These are phyloP conservation scores for Myripristis jacobus DNA, from an alignment of 2,797 vertebrate species.

Conservation along the genomic window DNA sequence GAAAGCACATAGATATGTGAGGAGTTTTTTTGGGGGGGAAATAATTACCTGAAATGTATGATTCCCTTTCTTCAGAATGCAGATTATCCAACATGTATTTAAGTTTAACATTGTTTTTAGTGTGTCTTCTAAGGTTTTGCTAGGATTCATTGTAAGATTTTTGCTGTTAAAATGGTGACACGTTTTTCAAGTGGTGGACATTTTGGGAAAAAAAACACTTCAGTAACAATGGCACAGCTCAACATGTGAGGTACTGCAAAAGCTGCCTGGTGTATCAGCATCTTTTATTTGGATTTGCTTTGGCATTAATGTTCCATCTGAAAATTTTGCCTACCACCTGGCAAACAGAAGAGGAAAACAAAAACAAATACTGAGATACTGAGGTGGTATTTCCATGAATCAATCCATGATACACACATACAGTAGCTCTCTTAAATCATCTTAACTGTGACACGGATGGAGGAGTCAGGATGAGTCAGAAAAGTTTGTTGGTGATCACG, in stretches of 20 bases:
- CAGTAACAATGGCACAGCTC: neutral
- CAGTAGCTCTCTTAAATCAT: constrained; percentile 6
- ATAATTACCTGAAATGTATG: no score
- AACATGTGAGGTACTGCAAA: neutral
- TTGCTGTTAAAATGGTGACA: neutral
- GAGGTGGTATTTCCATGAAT: constrained; percentile 18
- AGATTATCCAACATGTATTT: no score
- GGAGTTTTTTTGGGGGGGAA: no score
- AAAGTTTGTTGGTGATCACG: constrained; percentile 24
- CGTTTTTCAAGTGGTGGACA: constrained; percentile 8
- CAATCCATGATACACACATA: constrained; percentile 8
- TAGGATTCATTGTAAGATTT: no score
- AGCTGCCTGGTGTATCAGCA: constrained; percentile 26
- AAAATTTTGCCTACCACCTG: constrained; percentile 34
- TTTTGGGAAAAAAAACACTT: constrained; percentile 4
- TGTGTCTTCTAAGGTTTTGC: no score
- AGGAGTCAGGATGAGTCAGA: constrained; percentile 54
- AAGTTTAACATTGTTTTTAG: no score
- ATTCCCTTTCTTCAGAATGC: no score
- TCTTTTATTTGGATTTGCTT: constrained; percentile 9
- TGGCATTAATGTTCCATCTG: constrained; percentile 24
- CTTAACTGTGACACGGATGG: constrained; percentile 14
- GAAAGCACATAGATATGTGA: neutral
- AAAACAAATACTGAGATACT: constrained; percentile 35
- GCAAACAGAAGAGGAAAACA: constrained; percentile 17